Evolutionary conservation across 1,140 invertebrate genomes (phyloP), one percentile per base, ranked within the genome.

Genomic region (Drosophila sechellia): DNA sequence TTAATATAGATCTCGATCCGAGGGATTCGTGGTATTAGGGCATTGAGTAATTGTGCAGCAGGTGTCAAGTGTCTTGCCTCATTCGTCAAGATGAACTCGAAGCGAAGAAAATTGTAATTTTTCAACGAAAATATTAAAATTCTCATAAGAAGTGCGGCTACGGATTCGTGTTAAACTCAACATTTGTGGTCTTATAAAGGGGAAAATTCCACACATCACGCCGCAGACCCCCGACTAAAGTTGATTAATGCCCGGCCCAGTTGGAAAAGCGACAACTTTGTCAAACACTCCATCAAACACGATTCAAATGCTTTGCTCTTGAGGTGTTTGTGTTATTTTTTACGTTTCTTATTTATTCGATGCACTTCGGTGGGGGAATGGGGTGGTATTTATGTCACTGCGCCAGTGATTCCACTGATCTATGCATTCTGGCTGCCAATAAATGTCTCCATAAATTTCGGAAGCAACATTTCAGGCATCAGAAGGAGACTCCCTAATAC

Each of bases 261-360:
- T 56, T 80, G 57, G 60, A 50, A 54, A 63, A 61, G 66, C 71
- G 69, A 89, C 84, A 89, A 74, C 77, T 89, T 89, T 89, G 84
- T 89, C 84, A 80, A 84, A 78, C 84, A 89, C 84, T 89, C 83
- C 84, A 89, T 89, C 84, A 89, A 83, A 89, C 79, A 89, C 83
- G 78, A 81, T 58, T 78, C 78, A 54, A 76, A 78, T 81, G 70
- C 66, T 40, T 37, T 15, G 45, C 45, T 56, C 43, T 50, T 42
- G 61, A 74, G 81, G 73, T 86, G 69, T 78, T 58, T 56, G 42
- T 66, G 27, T 43, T 52, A 43, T 53, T 58, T 75, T 74, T 46
- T 53, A 52, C 57, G 12, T 64, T 50, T 59, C 11, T 58, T 55
- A 25, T 68, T 73, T 60, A 50, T 63, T 81, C 42, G 39, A 57